Percentiles rank a stretch among this genome's conserved stretches.
phyloP scores from a whole-genome alignment of 2,888 invertebrate genomes.

The Oxystoma pomonae region DNA sequence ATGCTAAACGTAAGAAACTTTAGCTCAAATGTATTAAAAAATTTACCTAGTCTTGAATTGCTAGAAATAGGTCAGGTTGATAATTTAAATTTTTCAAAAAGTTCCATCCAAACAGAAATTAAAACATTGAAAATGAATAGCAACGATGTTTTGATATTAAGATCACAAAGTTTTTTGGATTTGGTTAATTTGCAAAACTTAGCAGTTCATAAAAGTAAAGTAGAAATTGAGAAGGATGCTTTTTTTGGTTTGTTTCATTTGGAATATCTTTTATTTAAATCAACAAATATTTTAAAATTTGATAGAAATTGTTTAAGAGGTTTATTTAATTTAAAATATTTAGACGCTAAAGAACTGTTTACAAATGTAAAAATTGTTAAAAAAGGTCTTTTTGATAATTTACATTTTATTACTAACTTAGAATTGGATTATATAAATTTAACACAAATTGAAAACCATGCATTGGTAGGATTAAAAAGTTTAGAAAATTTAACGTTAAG shows the following conservation, averaged over 20 bases:
- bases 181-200: background rate
- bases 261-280: slow-evolving; percentile 5
- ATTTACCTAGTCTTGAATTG: background rate
- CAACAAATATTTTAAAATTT: background rate
- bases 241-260: slow-evolving; percentile 14
- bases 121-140: slow-evolving; percentile 1
- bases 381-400: slow-evolving; percentile 4
- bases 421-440: slow-evolving; percentile 5
- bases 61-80: background rate
- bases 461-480: slow-evolving; percentile 8
- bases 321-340: slow-evolving; percentile 10
- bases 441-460: slow-evolving; percentile 1
- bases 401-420: background rate
- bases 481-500: slow-evolving; percentile 5
- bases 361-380: slow-evolving; percentile 3
- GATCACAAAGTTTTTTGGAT: background rate
- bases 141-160: background rate
- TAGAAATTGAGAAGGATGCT: slow-evolving; percentile 1
- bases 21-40: background rate
- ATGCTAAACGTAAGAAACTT: background rate
- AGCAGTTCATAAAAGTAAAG: slow-evolving; percentile 4
- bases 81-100: background rate
- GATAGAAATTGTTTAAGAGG: slow-evolving; percentile 8
- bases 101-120: background rate
- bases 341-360: slow-evolving; percentile 12